Percentiles rank a stretch among this genome's conserved stretches.
phyloP scores from a whole-genome alignment of 2,797 vertebrate genomes.

The Neomorphus geoffroyi region DNA sequence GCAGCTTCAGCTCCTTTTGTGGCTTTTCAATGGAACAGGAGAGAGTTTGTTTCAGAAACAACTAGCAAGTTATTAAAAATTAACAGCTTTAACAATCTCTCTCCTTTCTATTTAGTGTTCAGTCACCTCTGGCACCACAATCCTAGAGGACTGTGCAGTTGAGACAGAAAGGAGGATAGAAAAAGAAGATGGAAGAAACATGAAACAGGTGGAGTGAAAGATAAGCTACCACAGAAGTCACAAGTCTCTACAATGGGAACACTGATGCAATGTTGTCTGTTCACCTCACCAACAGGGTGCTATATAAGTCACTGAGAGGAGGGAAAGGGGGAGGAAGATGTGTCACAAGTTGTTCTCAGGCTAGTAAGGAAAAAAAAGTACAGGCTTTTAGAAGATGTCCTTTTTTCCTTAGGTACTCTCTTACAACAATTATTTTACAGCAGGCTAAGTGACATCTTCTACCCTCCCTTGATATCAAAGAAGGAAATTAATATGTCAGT shows the following conservation, averaged over 20 bases:
- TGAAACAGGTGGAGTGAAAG: not conserved
- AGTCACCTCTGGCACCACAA: not conserved
- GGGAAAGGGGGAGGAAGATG: fast-evolving
- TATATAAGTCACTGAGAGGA: not conserved
- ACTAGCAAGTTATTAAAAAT: not conserved
- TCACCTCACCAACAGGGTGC: not conserved
- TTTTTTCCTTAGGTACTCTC: not conserved
- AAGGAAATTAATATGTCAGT: not conserved
- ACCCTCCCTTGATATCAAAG: not conserved
- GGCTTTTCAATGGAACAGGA: not conserved
- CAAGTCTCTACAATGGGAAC: not conserved
- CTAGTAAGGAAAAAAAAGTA: not conserved
- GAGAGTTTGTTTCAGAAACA: not conserved
- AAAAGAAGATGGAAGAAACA: not conserved
- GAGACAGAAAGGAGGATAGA: not conserved
- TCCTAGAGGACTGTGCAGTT: not conserved
- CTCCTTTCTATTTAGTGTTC: not conserved
- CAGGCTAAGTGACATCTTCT: not conserved
- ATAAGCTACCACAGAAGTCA: not conserved
- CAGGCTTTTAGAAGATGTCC: not conserved
- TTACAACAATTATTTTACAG: no score
- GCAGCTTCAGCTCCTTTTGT: not conserved
- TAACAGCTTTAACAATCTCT: not conserved
- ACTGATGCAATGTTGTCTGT: not conserved
- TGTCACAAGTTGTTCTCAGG: not conserved